Evolutionary conservation across 2,888 invertebrate species (phyloP), one percentile per base, ranked within the genome.

Genomic region (Spisula subtruncata): DNA sequence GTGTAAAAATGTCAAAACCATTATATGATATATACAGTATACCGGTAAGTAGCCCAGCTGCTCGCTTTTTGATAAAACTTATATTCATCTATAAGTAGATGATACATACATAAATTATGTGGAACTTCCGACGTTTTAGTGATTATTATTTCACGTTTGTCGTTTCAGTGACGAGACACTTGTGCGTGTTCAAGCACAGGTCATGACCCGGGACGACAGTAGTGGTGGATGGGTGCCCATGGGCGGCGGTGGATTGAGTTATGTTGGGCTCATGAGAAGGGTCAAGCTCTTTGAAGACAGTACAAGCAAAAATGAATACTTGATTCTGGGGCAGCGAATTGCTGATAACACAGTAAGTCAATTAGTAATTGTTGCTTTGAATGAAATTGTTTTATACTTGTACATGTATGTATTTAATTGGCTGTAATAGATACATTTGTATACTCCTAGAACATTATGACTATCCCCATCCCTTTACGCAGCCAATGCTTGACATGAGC

Each of bases 161-260:
- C 25, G 20, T 88, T 95, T 85, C 95, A 95, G 95, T 95, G 95
- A 95, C 86, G 95, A 95, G 92, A 95, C 94, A 94, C 95, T 99
- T 98, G 99, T 99, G 98, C 98, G 98, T 97, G 99, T 99, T 97
- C 98, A 99, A 97, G 99, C 99, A 97, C 99, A 99, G 98, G 99
- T 99, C 97, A 99, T 99, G 99, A 98, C 98, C 97, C 98, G 99
- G 97, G 99, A 99, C 98, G 99, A 99, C 97, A 98, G 98, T 97
- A 98, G 98, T 94, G 99, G 99, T 94, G 99, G 99, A 95, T 99
- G 99, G 99, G 98, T 97, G 81, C 99, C 99, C 96, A 97, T 99
- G 97, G 98, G 98, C 94, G 99, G 99, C 95, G 99, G 99, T 95
- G 99, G 99, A 94, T 98, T 99, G 95, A 98, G 99, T 96, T 98